A percentile compares a stretch with the other conserved stretches of the same genome.
phyloP scores from a whole-genome alignment of 2,888 invertebrate species.

The Lampropteryx suffumata region DNA sequence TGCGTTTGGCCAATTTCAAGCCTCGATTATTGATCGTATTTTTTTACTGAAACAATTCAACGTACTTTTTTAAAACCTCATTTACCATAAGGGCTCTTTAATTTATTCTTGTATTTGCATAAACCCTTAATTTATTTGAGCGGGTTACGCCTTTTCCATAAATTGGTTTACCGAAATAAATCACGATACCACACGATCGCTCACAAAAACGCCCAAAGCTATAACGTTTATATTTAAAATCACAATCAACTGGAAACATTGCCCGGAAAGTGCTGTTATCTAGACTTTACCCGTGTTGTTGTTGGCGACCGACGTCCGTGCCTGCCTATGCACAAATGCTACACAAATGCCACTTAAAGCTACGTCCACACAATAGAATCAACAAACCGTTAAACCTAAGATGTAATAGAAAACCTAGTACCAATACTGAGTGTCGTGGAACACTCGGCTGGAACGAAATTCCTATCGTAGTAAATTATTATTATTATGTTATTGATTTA shows the following conservation, averaged over 20 bases:
- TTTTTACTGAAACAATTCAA: too few relatives aligned
- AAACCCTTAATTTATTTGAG: slow-evolving; percentile 7
- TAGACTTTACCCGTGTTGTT: slow-evolving; percentile 42
- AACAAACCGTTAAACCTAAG: too few relatives aligned
- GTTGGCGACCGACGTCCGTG: slow-evolving; percentile 27
- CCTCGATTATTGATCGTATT: too few relatives aligned
- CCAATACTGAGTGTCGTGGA: too few relatives aligned
- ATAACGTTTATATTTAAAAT: slow-evolving; percentile 35
- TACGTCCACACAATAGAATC: too few relatives aligned
- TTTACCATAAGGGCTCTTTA: background rate
- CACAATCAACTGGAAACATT: slow-evolving; percentile 39
- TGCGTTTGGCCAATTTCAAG: too few relatives aligned
- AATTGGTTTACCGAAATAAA: slow-evolving; percentile 18
- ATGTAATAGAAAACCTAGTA: too few relatives aligned
- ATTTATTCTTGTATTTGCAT: slow-evolving; percentile 8
- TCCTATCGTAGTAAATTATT: too few relatives aligned
- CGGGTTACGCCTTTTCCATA: slow-evolving; percentile 19
- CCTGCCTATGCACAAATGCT: slow-evolving; percentile 16
- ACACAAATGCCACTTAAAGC: slow-evolving; percentile 4
- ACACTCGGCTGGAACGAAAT: too few relatives aligned
- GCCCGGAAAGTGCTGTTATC: slow-evolving; percentile 36
- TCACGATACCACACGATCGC: slow-evolving; percentile 14
- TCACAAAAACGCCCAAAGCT: slow-evolving; percentile 15
- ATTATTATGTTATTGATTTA: too few relatives aligned
- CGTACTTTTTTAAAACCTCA: background rate